Evolutionary conservation across 1,140 invertebrate genomes (phyloP).

Genomic region (Procambarus virginalis): DNA sequence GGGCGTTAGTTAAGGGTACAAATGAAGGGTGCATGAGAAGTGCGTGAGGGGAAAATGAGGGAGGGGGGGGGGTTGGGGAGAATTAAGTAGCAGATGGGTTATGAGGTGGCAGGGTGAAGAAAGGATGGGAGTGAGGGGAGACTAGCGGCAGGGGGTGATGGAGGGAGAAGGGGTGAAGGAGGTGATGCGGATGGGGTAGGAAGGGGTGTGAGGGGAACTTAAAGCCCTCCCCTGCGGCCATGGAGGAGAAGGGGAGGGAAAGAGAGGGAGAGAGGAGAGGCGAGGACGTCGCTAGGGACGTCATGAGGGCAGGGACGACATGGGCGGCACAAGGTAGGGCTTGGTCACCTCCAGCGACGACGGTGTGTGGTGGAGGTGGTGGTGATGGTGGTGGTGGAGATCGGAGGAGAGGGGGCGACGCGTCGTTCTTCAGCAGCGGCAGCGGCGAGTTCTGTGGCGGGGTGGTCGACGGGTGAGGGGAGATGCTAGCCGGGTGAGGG

Average conservation of each 20-base stretch:
- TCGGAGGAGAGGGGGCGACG: conserved; percentile 19
- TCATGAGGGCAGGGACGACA: conserved; percentile 69
- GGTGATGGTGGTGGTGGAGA: not conserved
- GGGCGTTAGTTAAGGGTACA: no score
- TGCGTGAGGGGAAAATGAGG: not conserved
- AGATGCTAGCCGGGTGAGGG: conserved; percentile 44
- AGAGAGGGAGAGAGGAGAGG: conserved; percentile 57
- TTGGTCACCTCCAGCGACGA: conserved; percentile 50
- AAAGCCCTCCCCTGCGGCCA: conserved; percentile 59
- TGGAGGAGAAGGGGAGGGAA: conserved; percentile 68
- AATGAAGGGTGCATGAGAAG: no score
- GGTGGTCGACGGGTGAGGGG: conserved; percentile 50
- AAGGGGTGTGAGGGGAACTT: conserved; percentile 62
- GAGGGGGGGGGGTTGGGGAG: not conserved
- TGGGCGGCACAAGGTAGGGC: conserved; percentile 54
- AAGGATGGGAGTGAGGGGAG: conserved; percentile 59
- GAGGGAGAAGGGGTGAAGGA: conserved; percentile 61
- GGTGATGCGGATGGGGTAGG: conserved; percentile 60
- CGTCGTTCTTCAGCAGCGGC: conserved; percentile 62
- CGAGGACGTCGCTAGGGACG: conserved; percentile 68
- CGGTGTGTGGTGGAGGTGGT: not conserved
- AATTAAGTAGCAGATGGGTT: conserved; percentile 55
- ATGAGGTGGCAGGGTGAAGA: conserved; percentile 48
- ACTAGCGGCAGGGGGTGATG: conserved; percentile 65
- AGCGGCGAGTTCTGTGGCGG: conserved; percentile 52